Evolutionary conservation across 2,888 invertebrate genomes (phyloP).

Genomic region (Ophraella communa): DNA sequence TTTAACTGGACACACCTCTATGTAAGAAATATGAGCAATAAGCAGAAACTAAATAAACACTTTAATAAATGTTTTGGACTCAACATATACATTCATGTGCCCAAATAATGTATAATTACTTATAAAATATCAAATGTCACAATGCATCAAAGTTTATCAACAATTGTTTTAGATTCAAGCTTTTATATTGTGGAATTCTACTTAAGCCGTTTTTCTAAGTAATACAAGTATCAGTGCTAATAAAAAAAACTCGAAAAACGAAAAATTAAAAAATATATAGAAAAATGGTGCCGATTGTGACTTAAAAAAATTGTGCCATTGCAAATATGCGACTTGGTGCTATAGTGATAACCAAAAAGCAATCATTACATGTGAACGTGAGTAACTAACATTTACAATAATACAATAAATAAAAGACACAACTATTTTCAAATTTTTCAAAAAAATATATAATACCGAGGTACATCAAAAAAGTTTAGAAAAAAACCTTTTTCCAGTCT

Average conservation of each 20-base stretch:
- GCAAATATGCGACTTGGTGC: constrained; percentile 60
- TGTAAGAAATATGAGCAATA: too few species aligned
- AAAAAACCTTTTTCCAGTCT: constrained; percentile 57
- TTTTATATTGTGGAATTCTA: constrained; percentile 50
- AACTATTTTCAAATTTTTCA: constrained; percentile 39
- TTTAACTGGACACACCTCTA: too few species aligned
- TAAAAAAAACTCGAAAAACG: too few species aligned
- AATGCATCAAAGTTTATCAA: too few species aligned
- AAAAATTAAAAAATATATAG: constrained; percentile 41
- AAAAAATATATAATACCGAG: constrained; percentile 38
- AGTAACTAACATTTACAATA: constrained; percentile 63
- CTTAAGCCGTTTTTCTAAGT: constrained; percentile 52
- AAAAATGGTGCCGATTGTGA: constrained; percentile 60
- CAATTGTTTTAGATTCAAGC: too few species aligned
- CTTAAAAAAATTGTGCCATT: constrained; percentile 61
- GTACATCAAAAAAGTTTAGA: constrained; percentile 45
- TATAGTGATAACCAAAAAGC: constrained; percentile 59
- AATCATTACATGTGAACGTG: constrained; percentile 78
- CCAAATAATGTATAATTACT: too few species aligned
- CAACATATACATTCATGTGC: too few species aligned
- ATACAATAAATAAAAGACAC: constrained; percentile 53
- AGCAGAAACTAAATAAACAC: too few species aligned
- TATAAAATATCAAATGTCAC: too few species aligned
- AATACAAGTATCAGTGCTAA: constrained; percentile 57
- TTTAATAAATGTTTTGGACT: too few species aligned